Percentiles rank a stretch among this genome's conserved stretches.
These are phyloP conservation scores for Watsonalla cultraria DNA, from an alignment of 2,888 invertebrate species.

Conservation along the genomic window DNA sequence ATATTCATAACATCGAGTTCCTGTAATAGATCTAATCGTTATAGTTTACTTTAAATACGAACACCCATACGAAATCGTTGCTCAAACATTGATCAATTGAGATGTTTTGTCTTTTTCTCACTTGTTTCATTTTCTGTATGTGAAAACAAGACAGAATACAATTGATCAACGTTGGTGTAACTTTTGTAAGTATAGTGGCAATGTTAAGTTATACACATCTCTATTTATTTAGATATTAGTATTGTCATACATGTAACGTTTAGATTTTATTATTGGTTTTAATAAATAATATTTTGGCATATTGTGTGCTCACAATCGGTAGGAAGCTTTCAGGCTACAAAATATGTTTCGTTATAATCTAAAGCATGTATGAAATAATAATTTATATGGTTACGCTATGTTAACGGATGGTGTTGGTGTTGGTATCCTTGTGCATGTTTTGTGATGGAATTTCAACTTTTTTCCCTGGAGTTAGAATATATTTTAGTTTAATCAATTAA, in stretches of 20 bases:
- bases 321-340: conserved; percentile 68
- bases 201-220: conserved; percentile 12
- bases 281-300: conserved; percentile 55
- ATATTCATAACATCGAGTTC: conserved; percentile 21
- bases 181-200: no score
- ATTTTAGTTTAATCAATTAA: not conserved
- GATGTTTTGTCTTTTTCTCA: no score
- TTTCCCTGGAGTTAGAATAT: not conserved
- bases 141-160: no score
- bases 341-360: conserved; percentile 8
- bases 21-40: conserved; percentile 24
- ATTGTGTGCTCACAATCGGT: conserved; percentile 61
- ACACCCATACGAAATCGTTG: no score
- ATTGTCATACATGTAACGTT: conserved; percentile 29
- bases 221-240: conserved; percentile 32
- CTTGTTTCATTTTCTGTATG: no score
- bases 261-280: conserved; percentile 30
- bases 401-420: conserved; percentile 46
- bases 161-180: no score
- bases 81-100: no score
- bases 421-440: conserved; percentile 25
- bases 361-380: conserved; percentile 73
- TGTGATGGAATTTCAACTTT: conserved; percentile 3
- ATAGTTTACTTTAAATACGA: not conserved
- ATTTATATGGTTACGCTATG: conserved; percentile 20